These are phyloP conservation scores for Periplaneta americana DNA, from an alignment of 1,140 invertebrate species.

Conservation along the genomic window DNA sequence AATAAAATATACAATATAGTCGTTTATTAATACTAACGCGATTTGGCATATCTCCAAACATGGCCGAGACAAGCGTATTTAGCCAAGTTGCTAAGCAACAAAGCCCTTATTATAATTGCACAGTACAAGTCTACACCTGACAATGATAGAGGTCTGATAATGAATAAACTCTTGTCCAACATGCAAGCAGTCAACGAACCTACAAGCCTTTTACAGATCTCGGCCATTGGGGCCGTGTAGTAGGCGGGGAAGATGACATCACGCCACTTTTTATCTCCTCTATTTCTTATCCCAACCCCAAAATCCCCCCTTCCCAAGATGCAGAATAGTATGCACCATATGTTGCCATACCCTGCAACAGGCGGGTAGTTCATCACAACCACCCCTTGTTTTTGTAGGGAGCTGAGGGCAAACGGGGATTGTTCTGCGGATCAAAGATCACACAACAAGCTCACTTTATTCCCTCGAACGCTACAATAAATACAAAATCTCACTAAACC, in stretches of 20 bases:
- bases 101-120: background rate
- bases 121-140: background rate
- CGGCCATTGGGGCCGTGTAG: background rate
- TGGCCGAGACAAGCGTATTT: background rate
- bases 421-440: background rate
- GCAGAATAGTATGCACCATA: background rate
- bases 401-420: background rate
- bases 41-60: background rate
- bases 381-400: background rate
- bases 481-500: too few relatives aligned
- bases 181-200: background rate
- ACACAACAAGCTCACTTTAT: background rate
- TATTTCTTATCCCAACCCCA: background rate
- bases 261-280: background rate
- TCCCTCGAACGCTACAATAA: too few relatives aligned
- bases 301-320: background rate
- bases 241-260: background rate
- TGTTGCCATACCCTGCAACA: background rate
- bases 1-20: too few relatives aligned
- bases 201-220: background rate
- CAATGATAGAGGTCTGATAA: too few relatives aligned
- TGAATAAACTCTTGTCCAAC: background rate
- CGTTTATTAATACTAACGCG: background rate
- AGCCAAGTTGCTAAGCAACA: background rate
- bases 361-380: background rate